A percentile compares a stretch with the other conserved stretches of the same genome.
phyloP scores from a whole-genome alignment of 2,113 vertebrate genomes.

The Melanerpes formicivorus region DNA sequence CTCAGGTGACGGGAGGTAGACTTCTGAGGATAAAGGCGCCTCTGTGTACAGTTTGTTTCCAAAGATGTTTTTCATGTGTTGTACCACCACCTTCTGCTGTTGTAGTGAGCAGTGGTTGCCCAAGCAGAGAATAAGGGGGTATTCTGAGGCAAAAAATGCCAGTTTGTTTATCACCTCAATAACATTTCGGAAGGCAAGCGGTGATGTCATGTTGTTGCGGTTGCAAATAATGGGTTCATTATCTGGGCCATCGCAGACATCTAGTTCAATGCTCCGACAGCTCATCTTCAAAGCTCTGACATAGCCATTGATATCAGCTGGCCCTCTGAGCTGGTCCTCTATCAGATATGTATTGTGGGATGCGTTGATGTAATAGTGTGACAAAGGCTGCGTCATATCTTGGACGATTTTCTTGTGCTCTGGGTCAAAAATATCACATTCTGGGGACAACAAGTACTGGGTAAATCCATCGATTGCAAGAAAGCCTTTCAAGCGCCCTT shows the following conservation, averaged over 20 bases:
- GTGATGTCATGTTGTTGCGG: conserved; percentile 81
- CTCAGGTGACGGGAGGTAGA: conserved; percentile 90
- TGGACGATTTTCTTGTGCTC: conserved; percentile 92
- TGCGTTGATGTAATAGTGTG: conserved; percentile 95
- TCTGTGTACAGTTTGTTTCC: conserved; percentile 87
- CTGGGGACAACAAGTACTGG: conserved; percentile 90
- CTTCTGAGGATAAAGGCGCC: conserved; percentile 77
- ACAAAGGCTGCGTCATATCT: conserved; percentile 94
- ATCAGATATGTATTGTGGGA: conserved; percentile 96
- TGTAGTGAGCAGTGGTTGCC: conserved; percentile 89
- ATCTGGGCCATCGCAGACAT: conserved; percentile 91
- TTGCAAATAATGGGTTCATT: conserved; percentile 93
- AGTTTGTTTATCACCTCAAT: conserved; percentile 93
- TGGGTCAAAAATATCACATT: conserved; percentile 95
- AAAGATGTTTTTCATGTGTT: conserved; percentile 89
- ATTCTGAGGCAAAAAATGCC: conserved; percentile 91
- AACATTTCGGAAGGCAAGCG: conserved; percentile 85
- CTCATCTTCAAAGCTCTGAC: conserved; percentile 89
- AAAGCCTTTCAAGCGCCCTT: conserved; percentile 87
- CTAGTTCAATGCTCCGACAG: conserved; percentile 93
- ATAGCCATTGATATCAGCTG: conserved; percentile 91
- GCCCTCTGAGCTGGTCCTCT: conserved; percentile 92
- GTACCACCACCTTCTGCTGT: conserved; percentile 90
- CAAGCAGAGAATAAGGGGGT: conserved; percentile 91
- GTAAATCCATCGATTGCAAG: conserved; percentile 95